These are phyloP conservation scores for Tor tambroides DNA, from an alignment of 2,113 vertebrate species.

Conservation along the genomic window DNA sequence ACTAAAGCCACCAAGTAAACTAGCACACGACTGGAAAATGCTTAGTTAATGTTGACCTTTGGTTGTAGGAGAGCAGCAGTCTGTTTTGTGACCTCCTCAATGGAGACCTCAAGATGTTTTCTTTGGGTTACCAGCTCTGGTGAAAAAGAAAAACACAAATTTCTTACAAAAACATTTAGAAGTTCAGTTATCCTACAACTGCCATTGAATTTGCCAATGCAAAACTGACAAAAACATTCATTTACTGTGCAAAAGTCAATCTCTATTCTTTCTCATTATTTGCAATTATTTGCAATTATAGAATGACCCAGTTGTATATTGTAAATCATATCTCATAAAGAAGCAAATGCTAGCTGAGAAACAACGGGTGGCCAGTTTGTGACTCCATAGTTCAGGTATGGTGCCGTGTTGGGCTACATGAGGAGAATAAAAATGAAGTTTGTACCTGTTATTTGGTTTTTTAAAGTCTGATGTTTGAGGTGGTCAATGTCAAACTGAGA, in stretches of 20 bases:
- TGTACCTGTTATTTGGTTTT: background rate
- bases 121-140: constrained; percentile 54
- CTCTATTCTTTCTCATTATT: background rate
- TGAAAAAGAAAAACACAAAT: background rate
- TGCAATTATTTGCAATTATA: background rate
- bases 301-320: background rate
- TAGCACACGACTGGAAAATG: background rate
- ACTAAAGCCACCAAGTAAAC: background rate
- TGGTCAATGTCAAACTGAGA: constrained; percentile 47
- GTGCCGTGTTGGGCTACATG: background rate
- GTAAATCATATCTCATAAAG: background rate
- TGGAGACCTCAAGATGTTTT: constrained; percentile 47
- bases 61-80: constrained; percentile 54
- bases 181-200: background rate
- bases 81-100: constrained; percentile 51
- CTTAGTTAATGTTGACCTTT: constrained; percentile 47
- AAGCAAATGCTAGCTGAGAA: background rate
- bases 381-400: background rate
- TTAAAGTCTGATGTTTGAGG: constrained; percentile 47
- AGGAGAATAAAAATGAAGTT: constrained; percentile 7
- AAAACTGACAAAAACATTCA: background rate
- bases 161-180: background rate
- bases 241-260: background rate
- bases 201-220: background rate
- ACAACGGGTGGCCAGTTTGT: background rate